These are phyloP conservation scores for Serranus cabrilla DNA, from an alignment of 2,797 vertebrate species.

Conservation along the genomic window DNA sequence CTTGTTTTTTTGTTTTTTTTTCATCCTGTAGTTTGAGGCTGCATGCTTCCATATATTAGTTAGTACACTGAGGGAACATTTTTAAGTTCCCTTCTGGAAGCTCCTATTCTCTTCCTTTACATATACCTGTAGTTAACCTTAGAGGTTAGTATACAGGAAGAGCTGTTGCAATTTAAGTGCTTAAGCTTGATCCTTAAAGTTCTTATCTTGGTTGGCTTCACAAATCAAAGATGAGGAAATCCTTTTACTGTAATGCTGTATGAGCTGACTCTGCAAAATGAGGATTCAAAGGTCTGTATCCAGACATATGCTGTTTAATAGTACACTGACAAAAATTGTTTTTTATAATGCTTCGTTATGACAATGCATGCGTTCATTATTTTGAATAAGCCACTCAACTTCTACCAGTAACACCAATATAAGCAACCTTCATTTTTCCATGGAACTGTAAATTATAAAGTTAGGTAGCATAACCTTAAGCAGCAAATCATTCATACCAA, in stretches of 20 bases:
- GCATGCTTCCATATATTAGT: background rate
- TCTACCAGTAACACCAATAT: too few species aligned
- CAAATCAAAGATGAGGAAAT: background rate
- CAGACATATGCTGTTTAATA: background rate
- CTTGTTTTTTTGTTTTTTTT: conserved; percentile 26
- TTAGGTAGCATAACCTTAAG: too few species aligned
- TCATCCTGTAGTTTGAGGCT: conserved; percentile 4
- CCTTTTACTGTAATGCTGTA: background rate
- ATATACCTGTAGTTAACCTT: background rate
- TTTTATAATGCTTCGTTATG: background rate
- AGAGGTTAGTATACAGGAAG: background rate
- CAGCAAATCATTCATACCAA: too few species aligned
- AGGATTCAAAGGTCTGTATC: background rate
- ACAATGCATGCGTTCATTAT: background rate
- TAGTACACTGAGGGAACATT: background rate
- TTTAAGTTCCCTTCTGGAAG: background rate
- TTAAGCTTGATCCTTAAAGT: conserved; percentile 5
- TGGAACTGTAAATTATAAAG: too few species aligned
- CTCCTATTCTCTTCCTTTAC: background rate
- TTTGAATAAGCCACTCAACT: too few species aligned
- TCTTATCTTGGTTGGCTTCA: background rate
- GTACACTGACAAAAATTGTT: background rate
- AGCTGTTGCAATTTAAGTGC: background rate
- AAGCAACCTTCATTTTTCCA: too few species aligned
- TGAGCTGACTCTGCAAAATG: background rate